Evolutionary conservation across 2,113 vertebrate species (phyloP).

Genomic region (Buteo buteo): DNA sequence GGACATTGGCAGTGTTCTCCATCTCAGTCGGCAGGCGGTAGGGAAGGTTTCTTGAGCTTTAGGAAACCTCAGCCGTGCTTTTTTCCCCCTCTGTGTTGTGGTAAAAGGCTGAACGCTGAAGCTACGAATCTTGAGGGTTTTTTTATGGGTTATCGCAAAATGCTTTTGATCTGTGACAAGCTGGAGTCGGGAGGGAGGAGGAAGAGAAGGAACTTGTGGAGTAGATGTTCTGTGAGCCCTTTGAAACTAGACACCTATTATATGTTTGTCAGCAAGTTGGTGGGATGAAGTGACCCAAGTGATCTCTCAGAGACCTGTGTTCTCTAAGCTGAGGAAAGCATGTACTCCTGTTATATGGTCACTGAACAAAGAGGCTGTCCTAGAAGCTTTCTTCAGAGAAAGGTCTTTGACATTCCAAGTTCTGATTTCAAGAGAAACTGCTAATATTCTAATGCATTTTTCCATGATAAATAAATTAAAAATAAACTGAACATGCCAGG

Average conservation of each 20-base stretch:
- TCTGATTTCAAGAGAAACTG: neutral
- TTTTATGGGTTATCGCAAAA: neutral
- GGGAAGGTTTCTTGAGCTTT: neutral
- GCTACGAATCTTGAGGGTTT: fast-evolving
- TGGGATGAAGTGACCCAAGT: conserved; percentile 35
- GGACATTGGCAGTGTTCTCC: neutral
- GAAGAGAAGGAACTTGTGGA: neutral
- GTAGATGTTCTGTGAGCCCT: conserved; percentile 13
- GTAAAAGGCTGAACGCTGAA: neutral
- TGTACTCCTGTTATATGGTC: neutral
- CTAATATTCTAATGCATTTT: neutral
- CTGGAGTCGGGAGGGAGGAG: neutral
- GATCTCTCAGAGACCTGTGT: neutral
- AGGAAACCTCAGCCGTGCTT: neutral
- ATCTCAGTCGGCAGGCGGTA: neutral
- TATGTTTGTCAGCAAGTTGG: conserved; percentile 30
- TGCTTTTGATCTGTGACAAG: neutral
- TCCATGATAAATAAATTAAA: neutral
- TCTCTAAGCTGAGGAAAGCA: neutral
- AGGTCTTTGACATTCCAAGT: neutral
- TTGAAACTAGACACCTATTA: conserved; percentile 57
- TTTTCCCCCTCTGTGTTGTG: neutral
- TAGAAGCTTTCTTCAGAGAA: neutral
- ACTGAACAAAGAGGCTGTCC: neutral
- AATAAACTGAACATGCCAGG: neutral